Evolutionary conservation across 2,797 vertebrate species (phyloP).

Genomic region (Protosalanx chinensis): DNA sequence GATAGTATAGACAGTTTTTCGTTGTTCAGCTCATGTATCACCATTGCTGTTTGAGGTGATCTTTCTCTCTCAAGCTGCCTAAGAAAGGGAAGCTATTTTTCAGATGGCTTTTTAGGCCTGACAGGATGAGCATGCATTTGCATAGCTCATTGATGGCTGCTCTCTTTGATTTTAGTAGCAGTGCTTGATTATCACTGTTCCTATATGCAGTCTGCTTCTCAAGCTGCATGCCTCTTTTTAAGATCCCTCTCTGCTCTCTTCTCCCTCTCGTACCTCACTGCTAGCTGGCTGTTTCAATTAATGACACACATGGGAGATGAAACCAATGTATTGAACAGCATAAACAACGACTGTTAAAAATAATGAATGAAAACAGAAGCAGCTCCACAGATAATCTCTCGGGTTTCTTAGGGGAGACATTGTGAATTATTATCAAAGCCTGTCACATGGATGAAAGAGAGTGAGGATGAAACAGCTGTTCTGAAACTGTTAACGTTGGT

Average conservation of each 20-base stretch:
- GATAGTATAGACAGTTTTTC: too few species aligned
- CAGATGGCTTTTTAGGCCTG: slow-evolving; percentile 50
- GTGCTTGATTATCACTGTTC: slow-evolving; percentile 60
- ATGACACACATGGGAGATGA: slow-evolving; percentile 41
- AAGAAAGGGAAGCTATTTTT: slow-evolving; percentile 37
- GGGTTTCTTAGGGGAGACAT: slow-evolving; percentile 45
- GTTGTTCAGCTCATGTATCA: background rate
- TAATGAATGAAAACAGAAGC: slow-evolving; percentile 34
- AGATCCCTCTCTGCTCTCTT: slow-evolving; percentile 24
- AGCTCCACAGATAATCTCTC: slow-evolving; percentile 21
- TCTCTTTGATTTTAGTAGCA: slow-evolving; percentile 62
- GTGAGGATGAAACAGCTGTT: slow-evolving; percentile 22
- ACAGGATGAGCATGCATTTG: slow-evolving; percentile 57
- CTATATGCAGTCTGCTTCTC: slow-evolving; percentile 26
- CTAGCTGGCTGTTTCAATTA: slow-evolving; percentile 38
- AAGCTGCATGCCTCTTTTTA: slow-evolving; percentile 41
- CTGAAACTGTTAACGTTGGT: slow-evolving; percentile 20
- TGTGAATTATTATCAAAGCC: slow-evolving; percentile 54
- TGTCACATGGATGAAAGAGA: slow-evolving; percentile 47
- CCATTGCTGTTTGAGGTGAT: background rate
- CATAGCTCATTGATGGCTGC: slow-evolving; percentile 62
- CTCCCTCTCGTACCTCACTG: background rate
- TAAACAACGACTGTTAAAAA: slow-evolving; percentile 23
- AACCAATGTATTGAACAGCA: slow-evolving; percentile 23
- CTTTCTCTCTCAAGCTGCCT: background rate